Evolutionary conservation across 2,113 vertebrate species (phyloP), one percentile per base, ranked within the genome.

Genomic region (Cercocebus atys): DNA sequence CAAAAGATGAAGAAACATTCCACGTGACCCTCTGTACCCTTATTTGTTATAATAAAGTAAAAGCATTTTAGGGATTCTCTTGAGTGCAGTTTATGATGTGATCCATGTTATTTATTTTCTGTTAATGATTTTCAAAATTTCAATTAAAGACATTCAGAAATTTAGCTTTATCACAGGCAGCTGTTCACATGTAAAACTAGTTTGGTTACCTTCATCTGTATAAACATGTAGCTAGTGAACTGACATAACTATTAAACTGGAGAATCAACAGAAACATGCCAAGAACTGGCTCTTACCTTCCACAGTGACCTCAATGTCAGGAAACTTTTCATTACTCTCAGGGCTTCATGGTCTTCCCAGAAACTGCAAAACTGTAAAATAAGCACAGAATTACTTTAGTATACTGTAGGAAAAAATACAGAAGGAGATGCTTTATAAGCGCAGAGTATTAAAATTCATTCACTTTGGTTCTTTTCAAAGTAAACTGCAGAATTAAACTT

Each of bases 251-350:
- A 35, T 27, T 38, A 8, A 64, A 32, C 96, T 97, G 45, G 25
- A 76, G 57, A 94, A 75, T 72, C 55, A 76, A 22, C 7, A 83
- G 57, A 70, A 64, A 47, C 10, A 4, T 1, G 35, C 9, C 59
- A 3, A 40, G 30, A 16, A 9, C 17, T 14, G 68, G 10, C 16
- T 16, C 98, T 86, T 97, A 99, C 98, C 98, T 97, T 99, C 98
- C 97, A 99, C 84, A 13, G 98, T 98, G 81, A 98, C 99, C 97
- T 98, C 99, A 35, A 98, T 97, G 57, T 99, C 98, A n/a, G 99
- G 98, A 22, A 99, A 93, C 20, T 97, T 84, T 8, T 98, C 97
- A 57, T 96, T 98, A 76, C 97, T 97, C 70, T 94, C 93, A 55
- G 98, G 98, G 97, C 97, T 98, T 16, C 14, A 90, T 2, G 98